phyloP scores from a whole-genome alignment of 2,113 vertebrate genomes.

The Coreoperca whiteheadi region DNA sequence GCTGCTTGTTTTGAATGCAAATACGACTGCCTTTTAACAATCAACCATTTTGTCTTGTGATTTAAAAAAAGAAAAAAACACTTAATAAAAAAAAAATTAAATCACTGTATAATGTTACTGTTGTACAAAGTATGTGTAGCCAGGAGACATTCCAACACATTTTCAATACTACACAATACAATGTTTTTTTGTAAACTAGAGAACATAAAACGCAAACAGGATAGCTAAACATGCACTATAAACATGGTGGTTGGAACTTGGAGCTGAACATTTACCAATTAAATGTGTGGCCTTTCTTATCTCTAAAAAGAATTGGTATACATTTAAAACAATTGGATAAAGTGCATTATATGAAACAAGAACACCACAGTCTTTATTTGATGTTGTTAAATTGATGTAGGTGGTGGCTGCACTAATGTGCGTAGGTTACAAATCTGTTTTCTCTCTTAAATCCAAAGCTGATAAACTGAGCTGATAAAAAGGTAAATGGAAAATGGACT shows the following conservation, averaged over 20 bases:
- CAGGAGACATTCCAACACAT: background rate
- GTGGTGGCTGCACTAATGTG: background rate
- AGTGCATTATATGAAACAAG: background rate
- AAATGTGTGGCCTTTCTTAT: background rate
- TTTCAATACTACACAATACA: background rate
- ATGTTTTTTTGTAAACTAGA: background rate
- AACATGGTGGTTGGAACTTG: background rate
- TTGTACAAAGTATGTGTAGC: background rate
- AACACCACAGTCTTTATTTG: background rate
- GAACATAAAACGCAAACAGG: background rate
- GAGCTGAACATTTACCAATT: background rate
- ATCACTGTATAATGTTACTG: background rate
- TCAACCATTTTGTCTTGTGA: background rate
- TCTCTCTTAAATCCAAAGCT: conserved; percentile 21
- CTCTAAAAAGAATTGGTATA: background rate
- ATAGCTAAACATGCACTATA: background rate
- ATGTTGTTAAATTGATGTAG: background rate
- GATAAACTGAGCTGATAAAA: conserved; percentile 49
- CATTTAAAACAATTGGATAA: background rate
- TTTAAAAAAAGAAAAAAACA: background rate
- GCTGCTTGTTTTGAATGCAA: conserved; percentile 50
- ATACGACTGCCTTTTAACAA: conserved; percentile 13
- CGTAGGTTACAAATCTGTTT: background rate
- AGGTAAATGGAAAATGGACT: no score
- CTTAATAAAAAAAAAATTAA: conserved; percentile 9